Evolutionary conservation across 2,797 vertebrate genomes (phyloP), one percentile per base, ranked within the genome.

Genomic region (Ciconia nigra): DNA sequence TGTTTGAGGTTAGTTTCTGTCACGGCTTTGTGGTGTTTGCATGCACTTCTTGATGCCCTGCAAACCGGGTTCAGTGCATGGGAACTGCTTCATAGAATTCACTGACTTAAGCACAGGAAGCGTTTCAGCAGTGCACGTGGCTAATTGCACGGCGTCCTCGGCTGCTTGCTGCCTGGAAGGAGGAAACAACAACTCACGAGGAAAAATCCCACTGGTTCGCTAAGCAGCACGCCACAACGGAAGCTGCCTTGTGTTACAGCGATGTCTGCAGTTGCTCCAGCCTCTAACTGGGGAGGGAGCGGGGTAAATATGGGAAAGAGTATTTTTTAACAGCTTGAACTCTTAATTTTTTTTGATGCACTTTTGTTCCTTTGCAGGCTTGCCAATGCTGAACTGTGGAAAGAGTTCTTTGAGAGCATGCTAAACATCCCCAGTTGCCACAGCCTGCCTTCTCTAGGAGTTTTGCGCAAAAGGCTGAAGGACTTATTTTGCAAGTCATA

Each of bases 361-460:
- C 11, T 20, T 61, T 33, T 83, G 51, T 81, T 54, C 42, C 52
- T 55, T 72, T 69, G 9, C 97, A 99, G 99, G 88, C 98, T 99
- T 41, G 98, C 98, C 37, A 99, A 99, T 22, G 91, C 98, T 44
- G 99, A 99, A 5, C 37, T 99, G 93, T 99, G 99, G 99, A 97
- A 96, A 41, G 98, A 99, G 16, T 98, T 99, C 95, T 99, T 99
- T 96, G 98, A 99, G 86, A 94, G 95, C 13, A 96, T 99, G 96
- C 97, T 99, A 79, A 99, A 99, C 73, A 96, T 99, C 26, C 98
- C 98, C 1, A 97, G 97, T 79, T 98, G 98, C 97, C 49, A 83
- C n/a, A 95, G 98, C 21, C 97, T 97, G 87, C 98, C 98, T 6
- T 97, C 98, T 41, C 98, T 99, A 46, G 41, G 57, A n/a, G 44